Conservation (phyloP, 2,113 vertebrate species). For the Scomber scombrus region DNA sequence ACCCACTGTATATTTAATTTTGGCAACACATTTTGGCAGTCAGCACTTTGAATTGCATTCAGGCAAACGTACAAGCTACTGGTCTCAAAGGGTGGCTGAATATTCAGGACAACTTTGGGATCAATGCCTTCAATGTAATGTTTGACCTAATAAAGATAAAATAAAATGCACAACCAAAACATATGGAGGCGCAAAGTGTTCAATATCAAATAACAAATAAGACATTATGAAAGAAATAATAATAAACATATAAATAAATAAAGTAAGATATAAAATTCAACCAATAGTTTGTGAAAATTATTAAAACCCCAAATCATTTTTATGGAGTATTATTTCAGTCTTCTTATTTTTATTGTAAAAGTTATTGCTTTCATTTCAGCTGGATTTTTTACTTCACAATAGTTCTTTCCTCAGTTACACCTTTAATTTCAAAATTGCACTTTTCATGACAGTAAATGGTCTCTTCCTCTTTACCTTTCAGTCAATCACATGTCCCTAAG, state of each 20-base stretch:
- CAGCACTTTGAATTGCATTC: constrained; percentile 70
- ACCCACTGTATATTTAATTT: constrained; percentile 75
- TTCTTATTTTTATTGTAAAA: too few species aligned
- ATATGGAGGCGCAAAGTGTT: constrained; percentile 43
- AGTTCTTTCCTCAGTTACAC: too few species aligned
- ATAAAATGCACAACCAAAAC: constrained; percentile 7
- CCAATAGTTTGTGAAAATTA: too few species aligned
- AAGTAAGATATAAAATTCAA: background rate
- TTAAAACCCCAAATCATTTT: too few species aligned
- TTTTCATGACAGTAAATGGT: background rate
- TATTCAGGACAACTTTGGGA: constrained; percentile 45
- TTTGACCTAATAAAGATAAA: constrained; percentile 14
- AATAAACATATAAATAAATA: background rate
- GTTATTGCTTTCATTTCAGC: too few species aligned
- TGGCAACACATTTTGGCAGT: constrained; percentile 85
- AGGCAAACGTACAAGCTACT: constrained; percentile 39
- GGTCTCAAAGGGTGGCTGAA: constrained; percentile 43
- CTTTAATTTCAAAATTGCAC: background rate
- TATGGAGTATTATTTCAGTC: too few species aligned
- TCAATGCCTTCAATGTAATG: constrained; percentile 23
- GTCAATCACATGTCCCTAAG: too few species aligned
- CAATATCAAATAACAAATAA: constrained; percentile 37
- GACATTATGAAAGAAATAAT: constrained; percentile 16
- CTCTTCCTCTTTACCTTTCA: too few species aligned
- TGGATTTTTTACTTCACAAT: too few species aligned